phyloP scores from a whole-genome alignment of 2,888 invertebrate genomes.

The Ormyrus labotus region DNA sequence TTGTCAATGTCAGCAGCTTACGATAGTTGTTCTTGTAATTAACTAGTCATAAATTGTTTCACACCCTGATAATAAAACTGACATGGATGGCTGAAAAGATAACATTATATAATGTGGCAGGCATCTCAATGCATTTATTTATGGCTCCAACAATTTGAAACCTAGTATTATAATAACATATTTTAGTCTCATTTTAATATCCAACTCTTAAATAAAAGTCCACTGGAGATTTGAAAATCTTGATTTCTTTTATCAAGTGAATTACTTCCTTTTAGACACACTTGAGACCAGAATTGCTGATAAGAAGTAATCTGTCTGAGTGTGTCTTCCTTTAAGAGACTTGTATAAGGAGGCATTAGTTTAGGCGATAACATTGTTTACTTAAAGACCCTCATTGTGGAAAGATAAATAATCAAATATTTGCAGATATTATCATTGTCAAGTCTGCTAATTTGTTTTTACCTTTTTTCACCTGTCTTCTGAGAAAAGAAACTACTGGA shows the following conservation, averaged over 20 bases:
- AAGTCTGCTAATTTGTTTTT: background rate
- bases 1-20: slow-evolving; percentile 33
- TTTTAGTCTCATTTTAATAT: slow-evolving; percentile 33
- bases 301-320: slow-evolving; percentile 48
- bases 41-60: slow-evolving; percentile 29
- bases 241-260: background rate
- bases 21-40: slow-evolving; percentile 21
- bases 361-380: slow-evolving; percentile 60
- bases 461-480: slow-evolving; percentile 47
- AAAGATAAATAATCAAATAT: slow-evolving; percentile 60
- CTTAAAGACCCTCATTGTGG: slow-evolving; percentile 33
- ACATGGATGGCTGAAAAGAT: slow-evolving; percentile 59
- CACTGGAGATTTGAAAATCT: too few relatives aligned
- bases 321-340: slow-evolving; percentile 32
- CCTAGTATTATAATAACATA: slow-evolving; percentile 31
- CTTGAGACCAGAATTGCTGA: slow-evolving; percentile 24
- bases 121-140: slow-evolving; percentile 25
- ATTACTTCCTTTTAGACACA: slow-evolving; percentile 8
- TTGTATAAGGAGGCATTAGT: slow-evolving; percentile 40
- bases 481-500: too few relatives aligned
- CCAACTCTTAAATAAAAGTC: slow-evolving; percentile 14
- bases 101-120: slow-evolving; percentile 60
- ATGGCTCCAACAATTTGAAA: slow-evolving; percentile 24
- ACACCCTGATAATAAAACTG: slow-evolving; percentile 50
- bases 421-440: slow-evolving; percentile 47